Base-by-base conservation (phyloP, 2,113 vertebrate species). In the Zosterops pallidus region DNA sequence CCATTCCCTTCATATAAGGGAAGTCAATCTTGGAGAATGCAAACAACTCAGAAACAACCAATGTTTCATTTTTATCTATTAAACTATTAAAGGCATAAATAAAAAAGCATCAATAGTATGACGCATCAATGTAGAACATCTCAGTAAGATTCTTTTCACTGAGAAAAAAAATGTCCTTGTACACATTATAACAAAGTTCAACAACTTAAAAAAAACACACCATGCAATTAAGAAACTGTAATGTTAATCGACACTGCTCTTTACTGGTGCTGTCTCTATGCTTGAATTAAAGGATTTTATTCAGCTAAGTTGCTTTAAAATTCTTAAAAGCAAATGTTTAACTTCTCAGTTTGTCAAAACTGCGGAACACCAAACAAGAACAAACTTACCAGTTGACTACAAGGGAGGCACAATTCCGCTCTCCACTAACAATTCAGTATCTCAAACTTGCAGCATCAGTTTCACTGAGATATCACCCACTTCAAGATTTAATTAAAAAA, bases 131-230 rank as follows among this genome's bases (percentile, higher is more conserved):
- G 15, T 33, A 3, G 9, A 60, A 68, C 24, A 60, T 15, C 19
- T 39, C 6, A 5, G 11, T 24, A 41, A 37, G 42, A 52, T 9
- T 70, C 33, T 47, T 78, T 37, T 39, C 44, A 64, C 1, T 4
- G 33, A 82, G 31, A 7, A 85, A 57, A 75, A 82, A 16, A 2
- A 60, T 13, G 52, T 12, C 44, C 13, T 67, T 69, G 17, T 29
- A 79, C 13, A 63, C 29, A 39, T 23, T 26, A 15, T 15, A 69
- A 35, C 3, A 4, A 72, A 83, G 28, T 39, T 33, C 21, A 76
- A 37, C 5, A 65, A 55, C 16, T 62, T 35, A 35, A 47, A 42
- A 46, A 46, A 46, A 20, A 7, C 0, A 0, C 8, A 50, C 0
- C 9, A 65, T 0, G 4, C 26, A 83, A 33, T 7, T 55, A 22